Conservation (phyloP, 2,113 vertebrate species). For the Falcunculus frontatus region DNA sequence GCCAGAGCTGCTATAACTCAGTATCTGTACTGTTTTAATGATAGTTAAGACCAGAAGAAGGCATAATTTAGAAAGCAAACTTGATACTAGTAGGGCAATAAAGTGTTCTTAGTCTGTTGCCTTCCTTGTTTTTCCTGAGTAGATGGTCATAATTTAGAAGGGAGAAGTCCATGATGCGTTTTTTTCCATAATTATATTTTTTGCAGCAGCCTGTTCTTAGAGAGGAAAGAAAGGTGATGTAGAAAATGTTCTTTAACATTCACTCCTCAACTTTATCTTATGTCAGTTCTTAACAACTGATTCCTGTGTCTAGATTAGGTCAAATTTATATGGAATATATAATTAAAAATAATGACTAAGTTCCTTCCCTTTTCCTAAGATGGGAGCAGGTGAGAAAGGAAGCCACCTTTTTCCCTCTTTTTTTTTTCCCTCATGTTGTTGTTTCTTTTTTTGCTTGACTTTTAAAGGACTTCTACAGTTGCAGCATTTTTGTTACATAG, state of each 20-base stretch:
- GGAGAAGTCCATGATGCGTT: not conserved
- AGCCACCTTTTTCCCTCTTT: not conserved
- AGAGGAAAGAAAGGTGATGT: not conserved
- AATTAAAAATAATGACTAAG: not conserved
- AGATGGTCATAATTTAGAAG: not conserved
- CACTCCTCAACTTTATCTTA: not conserved
- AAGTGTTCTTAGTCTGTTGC: not conserved
- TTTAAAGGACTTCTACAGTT: not conserved
- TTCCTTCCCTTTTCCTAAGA: not conserved
- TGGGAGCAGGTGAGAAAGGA: not conserved
- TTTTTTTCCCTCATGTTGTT: not conserved
- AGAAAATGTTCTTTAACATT: not conserved
- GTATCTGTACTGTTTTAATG: not conserved
- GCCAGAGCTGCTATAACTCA: not conserved
- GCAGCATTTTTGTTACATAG: not conserved
- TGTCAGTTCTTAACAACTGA: not conserved
- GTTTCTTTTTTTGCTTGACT: not conserved
- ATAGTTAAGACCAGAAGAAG: not conserved
- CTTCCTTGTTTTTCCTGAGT: not conserved
- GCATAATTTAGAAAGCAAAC: not conserved
- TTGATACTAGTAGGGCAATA: not conserved
- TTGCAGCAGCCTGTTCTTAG: not conserved
- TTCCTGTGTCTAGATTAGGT: not conserved
- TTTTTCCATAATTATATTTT: not conserved
- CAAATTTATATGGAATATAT: not conserved